These are phyloP conservation scores for Hyles euphorbiae DNA, from an alignment of 1,140 invertebrate genomes.

Conservation along the genomic window DNA sequence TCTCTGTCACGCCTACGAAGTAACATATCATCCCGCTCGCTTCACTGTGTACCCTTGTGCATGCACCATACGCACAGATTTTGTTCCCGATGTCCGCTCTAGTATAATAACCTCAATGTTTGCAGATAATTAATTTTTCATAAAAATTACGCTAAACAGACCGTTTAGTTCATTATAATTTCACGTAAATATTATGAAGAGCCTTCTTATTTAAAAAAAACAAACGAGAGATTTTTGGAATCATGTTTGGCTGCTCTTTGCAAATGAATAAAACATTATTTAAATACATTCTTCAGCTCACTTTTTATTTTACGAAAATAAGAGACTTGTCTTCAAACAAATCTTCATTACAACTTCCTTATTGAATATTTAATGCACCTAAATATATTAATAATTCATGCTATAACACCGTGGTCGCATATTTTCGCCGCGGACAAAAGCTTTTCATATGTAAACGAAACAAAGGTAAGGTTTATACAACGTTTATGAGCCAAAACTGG, in stretches of 20 bases:
- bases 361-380: constrained; percentile 2
- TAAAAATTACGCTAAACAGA: no score
- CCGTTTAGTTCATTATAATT: no score
- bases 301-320: background rate
- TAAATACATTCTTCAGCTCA: background rate
- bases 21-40: no score
- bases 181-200: no score
- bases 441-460: background rate
- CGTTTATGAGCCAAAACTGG: background rate
- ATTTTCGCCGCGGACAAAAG: background rate
- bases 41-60: no score
- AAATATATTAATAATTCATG: constrained; percentile 4
- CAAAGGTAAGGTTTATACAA: background rate
- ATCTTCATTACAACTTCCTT: constrained; percentile 6
- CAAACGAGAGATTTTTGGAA: background rate
- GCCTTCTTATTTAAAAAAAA: background rate
- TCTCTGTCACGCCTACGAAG: no score
- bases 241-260: background rate
- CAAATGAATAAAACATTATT: constrained; percentile 5
- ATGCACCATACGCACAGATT: no score
- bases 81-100: no score
- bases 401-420: background rate
- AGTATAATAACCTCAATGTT: no score
- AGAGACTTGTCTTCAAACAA: background rate
- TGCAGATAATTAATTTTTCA: no score